These are phyloP conservation scores for Phlogophora meticulosa DNA, from an alignment of 2,888 invertebrate species.

Conservation along the genomic window DNA sequence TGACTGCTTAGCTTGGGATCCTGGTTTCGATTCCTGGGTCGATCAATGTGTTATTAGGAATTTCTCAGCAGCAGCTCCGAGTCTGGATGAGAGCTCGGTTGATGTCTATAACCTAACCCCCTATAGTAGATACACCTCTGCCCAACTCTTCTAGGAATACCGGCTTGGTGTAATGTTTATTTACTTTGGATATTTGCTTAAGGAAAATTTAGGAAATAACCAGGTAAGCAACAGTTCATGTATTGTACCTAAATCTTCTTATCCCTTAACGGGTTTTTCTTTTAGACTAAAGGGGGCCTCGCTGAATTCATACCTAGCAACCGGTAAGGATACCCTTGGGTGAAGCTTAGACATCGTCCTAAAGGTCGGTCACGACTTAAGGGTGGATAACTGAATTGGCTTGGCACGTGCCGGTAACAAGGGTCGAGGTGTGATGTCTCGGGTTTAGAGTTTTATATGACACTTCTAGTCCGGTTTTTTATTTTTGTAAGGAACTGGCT, in stretches of 20 bases:
- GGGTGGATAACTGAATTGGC: slow-evolving; percentile 57
- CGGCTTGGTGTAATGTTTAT: too few relatives aligned
- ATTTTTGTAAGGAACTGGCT: neutral
- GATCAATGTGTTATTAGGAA: too few relatives aligned
- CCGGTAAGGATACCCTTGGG: slow-evolving; percentile 23
- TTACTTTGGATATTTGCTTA: too few relatives aligned
- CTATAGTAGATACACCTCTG: too few relatives aligned
- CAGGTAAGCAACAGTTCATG: slow-evolving; percentile 1
- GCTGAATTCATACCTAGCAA: slow-evolving; percentile 20
- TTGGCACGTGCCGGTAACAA: slow-evolving; percentile 45
- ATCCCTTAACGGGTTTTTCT: slow-evolving; percentile 17
- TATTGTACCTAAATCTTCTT: neutral
- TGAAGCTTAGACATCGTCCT: slow-evolving; percentile 37
- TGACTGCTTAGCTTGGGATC: too few relatives aligned
- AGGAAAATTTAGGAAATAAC: neutral
- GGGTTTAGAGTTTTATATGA: slow-evolving; percentile 30
- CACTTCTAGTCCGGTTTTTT: neutral
- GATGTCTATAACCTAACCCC: too few relatives aligned
- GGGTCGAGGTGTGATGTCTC: slow-evolving; percentile 47
- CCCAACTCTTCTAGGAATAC: too few relatives aligned
- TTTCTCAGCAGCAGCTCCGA: too few relatives aligned
- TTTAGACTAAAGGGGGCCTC: neutral
- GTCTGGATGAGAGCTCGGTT: too few relatives aligned
- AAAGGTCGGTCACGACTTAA: slow-evolving; percentile 45
- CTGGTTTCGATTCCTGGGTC: too few relatives aligned